A percentile compares a stretch with the other conserved stretches of the same genome.
These are phyloP conservation scores for Rhodophaea formosa DNA, from an alignment of 2,888 invertebrate species.

Conservation along the genomic window DNA sequence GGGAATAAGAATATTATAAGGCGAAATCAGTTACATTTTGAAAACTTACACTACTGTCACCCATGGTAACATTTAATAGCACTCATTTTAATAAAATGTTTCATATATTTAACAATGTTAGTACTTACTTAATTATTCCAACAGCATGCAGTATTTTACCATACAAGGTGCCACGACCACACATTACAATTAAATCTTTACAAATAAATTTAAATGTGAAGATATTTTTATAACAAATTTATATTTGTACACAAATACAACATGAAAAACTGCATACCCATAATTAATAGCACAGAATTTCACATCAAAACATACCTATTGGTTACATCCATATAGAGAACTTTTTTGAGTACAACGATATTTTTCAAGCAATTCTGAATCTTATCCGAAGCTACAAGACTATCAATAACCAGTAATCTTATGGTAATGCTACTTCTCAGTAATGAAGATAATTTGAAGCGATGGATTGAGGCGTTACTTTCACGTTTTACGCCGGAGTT, in stretches of 20 bases:
- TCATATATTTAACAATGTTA: conserved; percentile 7
- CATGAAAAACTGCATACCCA: background rate
- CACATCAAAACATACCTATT: background rate
- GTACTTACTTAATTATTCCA: background rate
- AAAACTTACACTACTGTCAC: conserved; percentile 29
- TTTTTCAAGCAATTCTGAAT: background rate
- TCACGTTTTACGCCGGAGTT: conserved; percentile 70
- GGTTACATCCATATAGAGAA: too few relatives aligned
- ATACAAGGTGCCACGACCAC: background rate
- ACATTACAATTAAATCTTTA: background rate
- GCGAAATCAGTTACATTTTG: conserved; percentile 23
- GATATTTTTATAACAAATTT: conserved; percentile 15
- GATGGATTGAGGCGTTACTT: conserved; percentile 27
- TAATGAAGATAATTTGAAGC: conserved; percentile 26
- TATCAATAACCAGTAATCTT: conserved; percentile 5
- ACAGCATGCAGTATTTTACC: background rate
- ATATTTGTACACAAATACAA: conserved; percentile 3
- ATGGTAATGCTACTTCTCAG: conserved; percentile 10
- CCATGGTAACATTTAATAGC: conserved; percentile 30
- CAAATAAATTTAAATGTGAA: background rate
- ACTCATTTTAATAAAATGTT: conserved; percentile 11
- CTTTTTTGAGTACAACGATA: too few relatives aligned
- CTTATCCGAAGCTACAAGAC: conserved; percentile 3
- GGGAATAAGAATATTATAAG: background rate
- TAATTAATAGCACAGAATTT: background rate